Percentiles rank a stretch among this genome's conserved stretches.
phyloP scores from a whole-genome alignment of 2,888 invertebrate species.

The Eilema depressum region DNA sequence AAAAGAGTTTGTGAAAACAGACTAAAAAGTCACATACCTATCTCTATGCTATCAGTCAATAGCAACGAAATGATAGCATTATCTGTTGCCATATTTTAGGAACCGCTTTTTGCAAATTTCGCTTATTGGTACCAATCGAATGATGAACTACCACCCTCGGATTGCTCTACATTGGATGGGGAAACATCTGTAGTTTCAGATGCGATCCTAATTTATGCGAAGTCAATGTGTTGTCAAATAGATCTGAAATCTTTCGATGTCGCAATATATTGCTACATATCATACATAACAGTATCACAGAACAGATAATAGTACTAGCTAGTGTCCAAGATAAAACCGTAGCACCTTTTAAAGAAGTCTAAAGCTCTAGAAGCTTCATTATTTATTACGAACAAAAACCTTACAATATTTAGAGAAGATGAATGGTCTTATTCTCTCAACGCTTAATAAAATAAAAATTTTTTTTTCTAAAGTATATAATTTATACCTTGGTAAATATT shows the following conservation, averaged over 20 bases:
- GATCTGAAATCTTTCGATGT: background rate
- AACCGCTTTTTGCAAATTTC: background rate
- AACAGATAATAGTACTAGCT: no score
- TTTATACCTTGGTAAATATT: no score
- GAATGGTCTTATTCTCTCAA: no score
- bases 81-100: background rate
- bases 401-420: background rate
- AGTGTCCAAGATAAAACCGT: background rate
- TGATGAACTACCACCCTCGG: background rate
- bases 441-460: no score
- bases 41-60: background rate
- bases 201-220: background rate
- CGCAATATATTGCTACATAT: background rate
- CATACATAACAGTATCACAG: no score
- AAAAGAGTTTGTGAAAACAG: background rate
- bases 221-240: background rate
- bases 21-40: background rate
- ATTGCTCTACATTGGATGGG: background rate
- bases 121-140: background rate
- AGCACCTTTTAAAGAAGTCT: background rate
- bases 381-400: background rate
- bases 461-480: no score
- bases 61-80: background rate
- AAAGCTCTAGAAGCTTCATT: background rate
- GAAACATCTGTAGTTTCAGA: background rate